These are phyloP conservation scores for Vollenhovia emeryi DNA, from an alignment of 1,140 invertebrate genomes.

Conservation along the genomic window DNA sequence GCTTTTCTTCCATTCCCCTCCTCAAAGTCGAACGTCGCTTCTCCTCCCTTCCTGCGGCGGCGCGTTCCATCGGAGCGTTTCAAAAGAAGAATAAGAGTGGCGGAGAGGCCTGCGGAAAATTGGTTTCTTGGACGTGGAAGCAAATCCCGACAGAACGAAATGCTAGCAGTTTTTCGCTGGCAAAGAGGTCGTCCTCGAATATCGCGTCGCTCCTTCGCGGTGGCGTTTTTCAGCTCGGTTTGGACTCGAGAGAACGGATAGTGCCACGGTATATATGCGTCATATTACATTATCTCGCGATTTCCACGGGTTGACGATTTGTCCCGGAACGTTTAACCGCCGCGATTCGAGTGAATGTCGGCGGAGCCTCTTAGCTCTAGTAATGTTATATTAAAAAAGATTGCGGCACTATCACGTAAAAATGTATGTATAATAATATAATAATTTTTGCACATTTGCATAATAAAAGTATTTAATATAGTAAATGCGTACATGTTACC, in stretches of 20 bases:
- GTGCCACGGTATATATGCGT: slow-evolving; percentile 36
- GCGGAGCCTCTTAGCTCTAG: neutral
- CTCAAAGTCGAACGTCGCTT: slow-evolving; percentile 22
- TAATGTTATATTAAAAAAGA: neutral
- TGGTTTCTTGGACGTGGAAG: slow-evolving; percentile 70
- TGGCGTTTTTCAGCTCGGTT: slow-evolving; percentile 60
- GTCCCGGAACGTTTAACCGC: slow-evolving; percentile 12
- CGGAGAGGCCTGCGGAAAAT: slow-evolving; percentile 67
- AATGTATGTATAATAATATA: neutral
- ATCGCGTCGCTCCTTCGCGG: slow-evolving; percentile 55
- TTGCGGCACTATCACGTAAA: slow-evolving; percentile 17
- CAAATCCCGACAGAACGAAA: slow-evolving; percentile 67
- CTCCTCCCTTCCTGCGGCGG: slow-evolving; percentile 4
- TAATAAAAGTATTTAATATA: neutral
- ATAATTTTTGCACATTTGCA: neutral
- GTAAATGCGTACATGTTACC: neutral
- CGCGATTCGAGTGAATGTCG: neutral
- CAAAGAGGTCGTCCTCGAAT: slow-evolving; percentile 42
- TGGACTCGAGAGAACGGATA: slow-evolving; percentile 52
- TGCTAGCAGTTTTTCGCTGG: slow-evolving; percentile 60
- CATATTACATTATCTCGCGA: slow-evolving; percentile 34
- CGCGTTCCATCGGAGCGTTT: slow-evolving; percentile 39
- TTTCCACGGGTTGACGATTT: slow-evolving; percentile 30
- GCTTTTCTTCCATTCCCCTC: slow-evolving; percentile 40
- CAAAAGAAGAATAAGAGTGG: slow-evolving; percentile 57